Conservation (phyloP, 2,797 vertebrate species). For the Enteromius mattozi region DNA sequence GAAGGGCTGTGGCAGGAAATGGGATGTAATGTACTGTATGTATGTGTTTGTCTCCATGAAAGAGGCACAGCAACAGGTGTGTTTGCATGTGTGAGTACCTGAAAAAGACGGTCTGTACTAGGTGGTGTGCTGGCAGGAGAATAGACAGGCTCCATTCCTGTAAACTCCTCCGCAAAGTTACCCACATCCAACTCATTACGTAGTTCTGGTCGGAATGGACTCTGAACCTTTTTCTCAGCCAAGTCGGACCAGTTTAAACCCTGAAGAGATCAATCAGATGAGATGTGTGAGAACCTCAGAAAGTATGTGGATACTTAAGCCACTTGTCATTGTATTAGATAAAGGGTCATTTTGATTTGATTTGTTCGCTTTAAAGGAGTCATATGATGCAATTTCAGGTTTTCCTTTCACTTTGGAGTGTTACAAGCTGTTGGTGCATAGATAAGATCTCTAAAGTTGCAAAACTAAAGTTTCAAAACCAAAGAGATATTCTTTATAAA, state of each 20-base stretch:
- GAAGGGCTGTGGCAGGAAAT: not conserved
- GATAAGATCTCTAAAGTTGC: too few relatives aligned
- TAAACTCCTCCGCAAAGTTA: constrained; percentile 94
- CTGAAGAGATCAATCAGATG: constrained; percentile 63
- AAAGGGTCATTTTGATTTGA: not conserved
- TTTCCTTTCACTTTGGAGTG: too few relatives aligned
- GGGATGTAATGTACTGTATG: not conserved
- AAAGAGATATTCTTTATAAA: too few relatives aligned
- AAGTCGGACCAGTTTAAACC: constrained; percentile 86
- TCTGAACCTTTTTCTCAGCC: constrained; percentile 82
- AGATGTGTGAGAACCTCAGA: not conserved
- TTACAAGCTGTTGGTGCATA: too few relatives aligned
- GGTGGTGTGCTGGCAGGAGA: constrained; percentile 89
- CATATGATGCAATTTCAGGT: too few relatives aligned
- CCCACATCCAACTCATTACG: constrained; percentile 90
- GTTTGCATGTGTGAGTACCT: constrained; percentile 71
- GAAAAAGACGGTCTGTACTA: constrained; percentile 87
- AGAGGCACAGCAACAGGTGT: not conserved
- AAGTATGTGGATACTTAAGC: not conserved
- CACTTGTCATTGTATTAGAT: not conserved
- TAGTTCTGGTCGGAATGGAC: constrained; percentile 89
- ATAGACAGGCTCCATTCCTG: constrained; percentile 91
- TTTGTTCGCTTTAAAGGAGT: not conserved
- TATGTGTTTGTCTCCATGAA: not conserved
- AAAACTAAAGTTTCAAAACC: too few relatives aligned